A percentile compares a stretch with the other conserved stretches of the same genome.
Conservation (phyloP, 2,113 vertebrate species). For the Platysternon megacephalum region DNA sequence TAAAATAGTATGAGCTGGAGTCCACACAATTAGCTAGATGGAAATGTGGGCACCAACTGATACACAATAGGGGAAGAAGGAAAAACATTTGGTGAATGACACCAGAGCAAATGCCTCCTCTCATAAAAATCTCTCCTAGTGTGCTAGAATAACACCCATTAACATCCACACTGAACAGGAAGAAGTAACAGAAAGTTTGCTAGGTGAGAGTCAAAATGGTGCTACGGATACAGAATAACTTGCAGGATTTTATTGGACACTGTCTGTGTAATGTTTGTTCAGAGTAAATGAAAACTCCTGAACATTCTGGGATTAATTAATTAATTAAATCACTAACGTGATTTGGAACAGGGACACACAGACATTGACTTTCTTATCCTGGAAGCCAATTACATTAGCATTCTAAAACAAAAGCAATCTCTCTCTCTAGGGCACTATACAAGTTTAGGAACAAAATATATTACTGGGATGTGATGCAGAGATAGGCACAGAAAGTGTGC, state of each 20-base stretch:
- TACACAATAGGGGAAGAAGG: not conserved
- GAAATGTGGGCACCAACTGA: not conserved
- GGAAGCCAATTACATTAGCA: not conserved
- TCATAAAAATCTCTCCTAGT: not conserved
- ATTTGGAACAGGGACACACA: not conserved
- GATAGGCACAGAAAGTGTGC: not conserved
- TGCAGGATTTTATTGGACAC: not conserved
- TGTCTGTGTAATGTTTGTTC: not conserved
- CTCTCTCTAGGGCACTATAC: not conserved
- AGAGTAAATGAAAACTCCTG: not conserved
- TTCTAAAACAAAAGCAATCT: conserved; percentile 14
- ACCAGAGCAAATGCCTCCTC: not conserved
- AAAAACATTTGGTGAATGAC: not conserved
- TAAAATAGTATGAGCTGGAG: not conserved
- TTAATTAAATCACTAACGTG: not conserved
- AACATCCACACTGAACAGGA: not conserved
- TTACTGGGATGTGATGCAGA: not conserved
- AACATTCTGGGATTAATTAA: not conserved
- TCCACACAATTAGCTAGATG: not conserved
- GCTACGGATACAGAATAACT: not conserved
- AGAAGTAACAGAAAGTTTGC: not conserved
- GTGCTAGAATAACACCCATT: not conserved
- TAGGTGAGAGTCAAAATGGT: not conserved
- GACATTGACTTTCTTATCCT: not conserved
- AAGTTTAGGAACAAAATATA: not conserved